phyloP scores from a whole-genome alignment of 1,140 invertebrate genomes.

The Polypedilum vanderplanki region DNA sequence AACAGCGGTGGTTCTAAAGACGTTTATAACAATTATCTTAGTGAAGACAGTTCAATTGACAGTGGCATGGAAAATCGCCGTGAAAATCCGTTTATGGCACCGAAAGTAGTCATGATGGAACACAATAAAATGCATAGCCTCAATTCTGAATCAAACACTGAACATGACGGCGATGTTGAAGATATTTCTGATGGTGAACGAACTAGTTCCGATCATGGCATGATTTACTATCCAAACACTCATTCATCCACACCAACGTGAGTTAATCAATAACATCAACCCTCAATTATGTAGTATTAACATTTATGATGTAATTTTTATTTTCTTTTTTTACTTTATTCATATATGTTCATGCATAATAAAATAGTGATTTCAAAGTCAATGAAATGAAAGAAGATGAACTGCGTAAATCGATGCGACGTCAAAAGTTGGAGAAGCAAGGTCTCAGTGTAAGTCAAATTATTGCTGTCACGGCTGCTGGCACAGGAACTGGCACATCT shows the following conservation, averaged over 20 bases:
- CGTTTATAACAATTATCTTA: conserved; percentile 44
- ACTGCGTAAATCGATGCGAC: conserved; percentile 66
- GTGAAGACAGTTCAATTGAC: conserved; percentile 73
- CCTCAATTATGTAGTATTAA: background rate
- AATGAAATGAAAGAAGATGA: conserved; percentile 82
- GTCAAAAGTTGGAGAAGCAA: conserved; percentile 54
- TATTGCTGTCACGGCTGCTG: conserved; percentile 42
- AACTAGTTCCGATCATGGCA: conserved; percentile 60
- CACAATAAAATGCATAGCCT: conserved; percentile 27
- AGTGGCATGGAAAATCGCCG: conserved; percentile 66
- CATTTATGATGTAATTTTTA: conserved; percentile 30
- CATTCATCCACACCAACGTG: conserved; percentile 42
- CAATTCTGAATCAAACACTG: conserved; percentile 49
- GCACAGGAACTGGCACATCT: conserved; percentile 61
- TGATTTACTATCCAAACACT: conserved; percentile 42
- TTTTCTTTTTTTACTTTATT: conserved; percentile 32
- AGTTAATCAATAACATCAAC: conserved; percentile 31
- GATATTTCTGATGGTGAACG: conserved; percentile 77
- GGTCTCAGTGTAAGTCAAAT: conserved; percentile 45
- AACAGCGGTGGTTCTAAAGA: conserved; percentile 44
- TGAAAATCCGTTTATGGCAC: conserved; percentile 48
- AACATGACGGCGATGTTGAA: conserved; percentile 80
- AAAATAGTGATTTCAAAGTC: conserved; percentile 68
- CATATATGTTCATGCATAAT: conserved; percentile 32
- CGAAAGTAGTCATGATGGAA: conserved; percentile 41